Evolutionary conservation across 2,888 invertebrate species (phyloP).

Genomic region (Heliconius charithonia): DNA sequence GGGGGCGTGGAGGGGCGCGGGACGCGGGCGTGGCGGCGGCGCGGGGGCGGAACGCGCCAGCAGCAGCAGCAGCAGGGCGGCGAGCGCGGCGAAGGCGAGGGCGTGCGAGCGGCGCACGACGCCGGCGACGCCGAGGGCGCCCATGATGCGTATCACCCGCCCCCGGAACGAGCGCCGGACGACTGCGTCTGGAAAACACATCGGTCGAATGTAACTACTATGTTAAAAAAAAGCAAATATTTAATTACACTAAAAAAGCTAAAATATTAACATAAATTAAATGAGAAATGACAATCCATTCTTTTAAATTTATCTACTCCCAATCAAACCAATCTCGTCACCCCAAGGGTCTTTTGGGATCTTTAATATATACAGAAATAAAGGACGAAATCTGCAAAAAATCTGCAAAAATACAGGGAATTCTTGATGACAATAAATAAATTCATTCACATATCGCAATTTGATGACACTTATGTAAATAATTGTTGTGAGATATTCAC

Average conservation of each 20-base stretch:
- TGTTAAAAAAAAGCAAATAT: not conserved
- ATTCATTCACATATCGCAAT: too few relatives aligned
- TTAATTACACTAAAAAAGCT: not conserved
- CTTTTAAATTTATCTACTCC: too few relatives aligned
- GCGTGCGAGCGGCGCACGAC: slow-evolving; percentile 67
- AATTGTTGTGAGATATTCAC: not conserved
- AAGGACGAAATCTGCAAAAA: too few relatives aligned
- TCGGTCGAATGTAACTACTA: not conserved
- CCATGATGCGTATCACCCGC: slow-evolving; percentile 45
- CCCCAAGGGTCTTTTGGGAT: too few relatives aligned
- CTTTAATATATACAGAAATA: too few relatives aligned
- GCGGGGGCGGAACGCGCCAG: slow-evolving; percentile 60
- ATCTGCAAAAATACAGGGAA: too few relatives aligned
- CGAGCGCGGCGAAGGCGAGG: slow-evolving; percentile 61
- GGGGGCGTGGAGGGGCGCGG: slow-evolving; percentile 39
- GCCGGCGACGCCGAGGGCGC: slow-evolving; percentile 58
- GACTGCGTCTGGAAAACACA: slow-evolving; percentile 38
- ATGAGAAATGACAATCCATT: too few relatives aligned
- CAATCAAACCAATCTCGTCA: too few relatives aligned
- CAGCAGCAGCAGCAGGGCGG: slow-evolving; percentile 71
- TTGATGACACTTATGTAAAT: not conserved
- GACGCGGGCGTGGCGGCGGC: slow-evolving; percentile 9
- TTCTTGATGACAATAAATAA: too few relatives aligned
- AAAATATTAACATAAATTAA: not conserved
- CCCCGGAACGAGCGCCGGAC: slow-evolving; percentile 35